Evolutionary conservation across 2,113 vertebrate genomes (phyloP).

Genomic region (Lota lota): DNA sequence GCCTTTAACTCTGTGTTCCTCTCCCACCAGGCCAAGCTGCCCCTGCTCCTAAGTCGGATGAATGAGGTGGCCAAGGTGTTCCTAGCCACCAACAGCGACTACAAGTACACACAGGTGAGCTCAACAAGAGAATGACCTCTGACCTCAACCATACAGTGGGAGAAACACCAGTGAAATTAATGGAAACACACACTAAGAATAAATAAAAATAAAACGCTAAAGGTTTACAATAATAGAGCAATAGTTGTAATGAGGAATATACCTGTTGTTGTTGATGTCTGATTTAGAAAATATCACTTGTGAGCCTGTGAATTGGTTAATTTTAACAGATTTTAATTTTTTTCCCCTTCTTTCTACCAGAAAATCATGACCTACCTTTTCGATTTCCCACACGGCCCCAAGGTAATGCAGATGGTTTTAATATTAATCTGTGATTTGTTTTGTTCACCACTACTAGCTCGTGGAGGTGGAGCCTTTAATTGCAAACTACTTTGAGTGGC

Average conservation of each 20-base stretch:
- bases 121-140: neutral
- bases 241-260: too few species aligned
- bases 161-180: too few species aligned
- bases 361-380: conserved; percentile 91
- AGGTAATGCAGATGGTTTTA: conserved; percentile 65
- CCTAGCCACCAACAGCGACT: conserved; percentile 90
- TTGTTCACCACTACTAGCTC: neutral
- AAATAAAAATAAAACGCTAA: neutral
- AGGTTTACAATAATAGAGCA: too few species aligned
- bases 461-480: neutral
- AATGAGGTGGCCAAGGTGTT: conserved; percentile 89
- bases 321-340: neutral
- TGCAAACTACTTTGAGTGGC: neutral
- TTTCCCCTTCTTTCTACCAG: conserved; percentile 55
- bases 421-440: neutral
- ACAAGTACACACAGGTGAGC: conserved; percentile 89
- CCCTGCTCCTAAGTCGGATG: conserved; percentile 86
- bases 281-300: too few species aligned
- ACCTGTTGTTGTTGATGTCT: too few species aligned
- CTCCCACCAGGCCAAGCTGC: conserved; percentile 75
- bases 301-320: too few species aligned
- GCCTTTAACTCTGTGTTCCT: neutral
- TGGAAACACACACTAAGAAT: neutral
- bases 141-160: too few species aligned
- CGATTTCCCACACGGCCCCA: conserved; percentile 86